phyloP scores from a whole-genome alignment of 2,888 invertebrate genomes.

The Gisinianus flammeolus region DNA sequence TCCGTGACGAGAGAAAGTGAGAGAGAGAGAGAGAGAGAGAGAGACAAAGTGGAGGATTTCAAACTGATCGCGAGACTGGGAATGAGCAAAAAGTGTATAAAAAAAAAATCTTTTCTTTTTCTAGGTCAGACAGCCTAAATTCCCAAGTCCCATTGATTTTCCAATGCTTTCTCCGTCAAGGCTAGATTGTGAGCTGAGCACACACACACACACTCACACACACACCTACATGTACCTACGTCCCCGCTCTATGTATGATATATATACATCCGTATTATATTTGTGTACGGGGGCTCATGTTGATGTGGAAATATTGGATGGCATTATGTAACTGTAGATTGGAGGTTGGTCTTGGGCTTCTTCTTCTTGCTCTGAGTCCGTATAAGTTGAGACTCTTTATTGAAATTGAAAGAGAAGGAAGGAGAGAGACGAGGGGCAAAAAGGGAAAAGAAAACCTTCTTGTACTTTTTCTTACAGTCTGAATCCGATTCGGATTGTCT shows the following conservation, averaged over 20 bases:
- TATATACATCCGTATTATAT: neutral
- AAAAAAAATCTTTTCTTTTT: slow-evolving; percentile 10
- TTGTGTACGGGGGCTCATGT: too few relatives aligned
- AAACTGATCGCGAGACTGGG: neutral
- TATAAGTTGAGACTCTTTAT: too few relatives aligned
- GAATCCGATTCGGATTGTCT: too few relatives aligned
- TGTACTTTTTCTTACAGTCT: too few relatives aligned
- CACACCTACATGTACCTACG: neutral
- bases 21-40: neutral
- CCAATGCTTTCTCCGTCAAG: neutral
- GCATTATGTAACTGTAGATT: too few relatives aligned
- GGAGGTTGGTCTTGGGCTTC: too few relatives aligned
- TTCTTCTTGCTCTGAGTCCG: too few relatives aligned
- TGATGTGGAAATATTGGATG: too few relatives aligned
- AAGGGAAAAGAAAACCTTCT: too few relatives aligned
- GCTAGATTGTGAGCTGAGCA: neutral
- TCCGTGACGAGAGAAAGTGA: neutral
- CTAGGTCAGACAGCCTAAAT: slow-evolving; percentile 3
- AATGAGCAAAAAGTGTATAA: neutral
- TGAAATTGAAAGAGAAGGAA: too few relatives aligned
- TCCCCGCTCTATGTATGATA: neutral
- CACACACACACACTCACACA: neutral
- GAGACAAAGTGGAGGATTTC: neutral
- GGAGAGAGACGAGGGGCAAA: too few relatives aligned
- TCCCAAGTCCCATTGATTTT: slow-evolving; percentile 5